Evolutionary conservation across 2,888 invertebrate species (phyloP).

Genomic region (Pteria penguin): DNA sequence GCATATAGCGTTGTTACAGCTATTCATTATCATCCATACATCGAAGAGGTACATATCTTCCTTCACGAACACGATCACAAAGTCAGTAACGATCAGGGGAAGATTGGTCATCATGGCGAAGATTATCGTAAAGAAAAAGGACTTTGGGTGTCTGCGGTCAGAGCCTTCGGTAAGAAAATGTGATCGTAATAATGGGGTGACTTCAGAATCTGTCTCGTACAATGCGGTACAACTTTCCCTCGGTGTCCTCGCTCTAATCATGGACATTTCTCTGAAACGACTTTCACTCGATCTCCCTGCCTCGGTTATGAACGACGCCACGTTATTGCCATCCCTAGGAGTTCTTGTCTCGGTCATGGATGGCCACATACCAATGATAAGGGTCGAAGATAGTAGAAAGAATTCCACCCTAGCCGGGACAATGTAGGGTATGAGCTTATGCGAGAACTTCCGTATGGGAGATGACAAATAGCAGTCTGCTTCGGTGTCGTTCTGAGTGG

Average conservation of each 20-base stretch:
- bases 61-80: too few relatives aligned
- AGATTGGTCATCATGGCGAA: not conserved
- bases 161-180: too few relatives aligned
- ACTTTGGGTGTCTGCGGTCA: conserved; percentile 6
- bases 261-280: too few relatives aligned
- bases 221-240: too few relatives aligned
- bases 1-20: not conserved
- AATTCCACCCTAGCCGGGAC: conserved; percentile 8
- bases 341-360: not conserved
- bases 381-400: conserved; percentile 1
- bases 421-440: not conserved
- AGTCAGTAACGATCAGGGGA: conserved; percentile 3
- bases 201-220: too few relatives aligned
- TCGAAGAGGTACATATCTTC: not conserved
- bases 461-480: not conserved
- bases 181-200: too few relatives aligned
- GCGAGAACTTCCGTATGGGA: not conserved
- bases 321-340: not conserved
- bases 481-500: not conserved
- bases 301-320: too few relatives aligned
- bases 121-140: conserved; percentile 7
- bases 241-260: too few relatives aligned
- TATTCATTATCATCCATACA: not conserved
- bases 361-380: conserved; percentile 21
- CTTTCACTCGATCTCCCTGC: too few relatives aligned